These are phyloP conservation scores for Byasa hedistus DNA, from an alignment of 2,888 invertebrate species.

Conservation along the genomic window DNA sequence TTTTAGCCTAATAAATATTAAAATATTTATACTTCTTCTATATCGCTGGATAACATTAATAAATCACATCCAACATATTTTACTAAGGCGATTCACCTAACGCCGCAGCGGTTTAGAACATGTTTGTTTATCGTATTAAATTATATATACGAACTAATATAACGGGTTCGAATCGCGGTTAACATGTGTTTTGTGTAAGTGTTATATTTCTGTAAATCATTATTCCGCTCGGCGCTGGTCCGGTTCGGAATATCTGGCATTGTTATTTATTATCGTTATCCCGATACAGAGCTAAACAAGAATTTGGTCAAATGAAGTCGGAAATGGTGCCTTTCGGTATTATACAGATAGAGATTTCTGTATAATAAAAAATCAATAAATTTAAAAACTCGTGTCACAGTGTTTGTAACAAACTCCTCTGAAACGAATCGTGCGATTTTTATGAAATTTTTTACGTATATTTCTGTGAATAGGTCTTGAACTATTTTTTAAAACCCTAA, in stretches of 20 bases:
- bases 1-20: no score
- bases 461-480: no score
- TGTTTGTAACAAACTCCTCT: no score
- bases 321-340: not conserved
- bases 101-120: conserved; percentile 14
- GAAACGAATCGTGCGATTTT: no score
- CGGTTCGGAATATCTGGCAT: conserved; percentile 21
- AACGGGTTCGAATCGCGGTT: conserved; percentile 17
- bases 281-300: not conserved
- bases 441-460: no score
- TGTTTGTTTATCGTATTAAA: conserved; percentile 28
- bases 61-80: conserved; percentile 14
- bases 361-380: not conserved
- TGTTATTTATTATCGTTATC: conserved; percentile 27
- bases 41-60: conserved; percentile 14
- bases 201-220: conserved; percentile 24
- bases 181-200: conserved; percentile 24
- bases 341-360: not conserved
- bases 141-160: conserved; percentile 23
- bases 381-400: no score
- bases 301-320: not conserved
- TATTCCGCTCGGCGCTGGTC: conserved; percentile 9
- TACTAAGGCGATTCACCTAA: conserved; percentile 9
- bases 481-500: no score
- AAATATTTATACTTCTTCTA: not conserved